Evolutionary conservation across 2,797 vertebrate species (phyloP).

Genomic region (Pseudochirops corinnae): DNA sequence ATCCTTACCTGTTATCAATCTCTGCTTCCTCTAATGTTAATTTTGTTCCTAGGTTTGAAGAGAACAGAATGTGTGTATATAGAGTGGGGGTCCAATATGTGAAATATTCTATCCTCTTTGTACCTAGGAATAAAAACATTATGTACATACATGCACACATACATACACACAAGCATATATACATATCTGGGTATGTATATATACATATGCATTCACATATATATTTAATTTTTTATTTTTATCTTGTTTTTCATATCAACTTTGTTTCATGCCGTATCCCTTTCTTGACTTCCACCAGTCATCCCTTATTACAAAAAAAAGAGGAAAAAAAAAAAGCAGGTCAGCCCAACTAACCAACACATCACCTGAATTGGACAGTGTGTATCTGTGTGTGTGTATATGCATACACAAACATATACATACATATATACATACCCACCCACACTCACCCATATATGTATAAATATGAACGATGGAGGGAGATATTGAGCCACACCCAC

Average conservation of each 20-base stretch:
- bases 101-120: background rate
- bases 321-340: background rate
- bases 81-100: background rate
- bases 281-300: background rate
- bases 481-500: background rate
- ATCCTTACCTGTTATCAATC: background rate
- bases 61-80: background rate
- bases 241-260: background rate
- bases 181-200: background rate
- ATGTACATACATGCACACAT: no score
- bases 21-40: background rate
- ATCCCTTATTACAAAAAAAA: background rate
- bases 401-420: no score
- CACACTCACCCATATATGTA: no score
- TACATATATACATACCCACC: no score
- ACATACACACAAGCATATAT: background rate
- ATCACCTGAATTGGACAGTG: background rate
- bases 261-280: background rate
- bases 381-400: no score
- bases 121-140: background rate
- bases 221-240: background rate
- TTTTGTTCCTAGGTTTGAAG: background rate
- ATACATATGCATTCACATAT: background rate
- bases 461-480: no score
- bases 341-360: background rate